Evolutionary conservation across 2,888 invertebrate genomes (phyloP), one percentile per base, ranked within the genome.

Genomic region (Rutpela maculata): DNA sequence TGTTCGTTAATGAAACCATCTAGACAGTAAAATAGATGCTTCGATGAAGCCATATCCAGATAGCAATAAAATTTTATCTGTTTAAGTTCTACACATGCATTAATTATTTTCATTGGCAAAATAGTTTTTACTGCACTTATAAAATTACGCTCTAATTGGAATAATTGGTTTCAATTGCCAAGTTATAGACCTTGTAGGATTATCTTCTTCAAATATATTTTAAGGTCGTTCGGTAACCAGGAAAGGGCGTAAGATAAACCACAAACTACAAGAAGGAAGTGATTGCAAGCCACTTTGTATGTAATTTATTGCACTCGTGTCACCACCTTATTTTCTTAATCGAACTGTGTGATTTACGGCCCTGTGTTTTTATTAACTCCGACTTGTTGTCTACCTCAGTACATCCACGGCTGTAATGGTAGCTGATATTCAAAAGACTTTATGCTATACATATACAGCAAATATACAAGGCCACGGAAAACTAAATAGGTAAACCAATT

Each of bases 311-410:
- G 78, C 80, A 35, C 50, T 69, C 76, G 70, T 81, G 83, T 83
- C 83, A 81, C 78, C 83, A 81, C 80, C 83, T 83, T 78, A 81
- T 81, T 81, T 79, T 81, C 78, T 77, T 81, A 83, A 82, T 82
- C 82, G 81, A 77, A 71, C 76, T 57, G 26, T 62, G 73, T 75
- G 80, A 82, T 81, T 82, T 81, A 82, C 67, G 71, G 75, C 69
- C 19, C 72, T 19, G 38, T 74, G 68, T 77, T 77, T 80, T 76
- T 79, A 79, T 80, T 82, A 77, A 74, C 75, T 74, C 79, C 75
- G 66, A 68, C 62, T 76, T 67, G 78, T 76, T 68, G 62, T 60
- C 68, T 62, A 70, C 59, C 69, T 59, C 50, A 17, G 31, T 70
- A 43, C 26, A 38, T 60, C 50, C 60, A 22, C n/a, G 18, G 59